These are phyloP conservation scores for Coregonus suidteri DNA, from an alignment of 2,797 vertebrate genomes.

Conservation along the genomic window DNA sequence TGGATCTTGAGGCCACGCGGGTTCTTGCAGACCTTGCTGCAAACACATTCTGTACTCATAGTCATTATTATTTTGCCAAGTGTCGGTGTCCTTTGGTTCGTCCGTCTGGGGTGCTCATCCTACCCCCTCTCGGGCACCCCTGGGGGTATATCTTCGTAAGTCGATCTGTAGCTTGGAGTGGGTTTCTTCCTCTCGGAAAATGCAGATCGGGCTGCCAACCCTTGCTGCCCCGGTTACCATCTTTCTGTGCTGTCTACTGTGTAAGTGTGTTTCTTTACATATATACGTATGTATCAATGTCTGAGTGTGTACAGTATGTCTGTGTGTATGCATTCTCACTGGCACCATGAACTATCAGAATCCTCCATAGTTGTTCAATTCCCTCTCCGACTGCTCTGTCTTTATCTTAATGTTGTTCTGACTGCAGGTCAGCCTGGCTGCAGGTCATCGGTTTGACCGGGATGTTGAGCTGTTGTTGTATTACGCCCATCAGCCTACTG, in stretches of 20 bases:
- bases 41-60: slow-evolving; percentile 12
- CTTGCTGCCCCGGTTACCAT: neutral
- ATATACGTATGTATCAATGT: too few relatives aligned
- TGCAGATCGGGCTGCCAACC: slow-evolving; percentile 18
- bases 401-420: too few relatives aligned
- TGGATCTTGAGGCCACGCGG: slow-evolving; percentile 10
- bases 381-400: too few relatives aligned
- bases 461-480: too few relatives aligned
- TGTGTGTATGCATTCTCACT: too few relatives aligned
- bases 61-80: slow-evolving; percentile 1
- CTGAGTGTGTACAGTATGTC: too few relatives aligned
- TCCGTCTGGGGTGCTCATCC: slow-evolving; percentile 10
- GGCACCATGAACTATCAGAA: too few relatives aligned
- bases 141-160: neutral
- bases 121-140: slow-evolving; percentile 1
- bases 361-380: too few relatives aligned
- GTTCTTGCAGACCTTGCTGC: slow-evolving; percentile 24
- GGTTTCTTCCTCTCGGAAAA: neutral
- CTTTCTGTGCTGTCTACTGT: slow-evolving; percentile 18
- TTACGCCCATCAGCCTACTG: too few relatives aligned
- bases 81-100: neutral
- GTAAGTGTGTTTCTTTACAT: too few relatives aligned
- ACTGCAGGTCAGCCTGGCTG: too few relatives aligned
- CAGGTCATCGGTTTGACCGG: too few relatives aligned
- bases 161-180: neutral